Conservation (phyloP, 2,113 vertebrate genomes). For the Dromas ardeola region DNA sequence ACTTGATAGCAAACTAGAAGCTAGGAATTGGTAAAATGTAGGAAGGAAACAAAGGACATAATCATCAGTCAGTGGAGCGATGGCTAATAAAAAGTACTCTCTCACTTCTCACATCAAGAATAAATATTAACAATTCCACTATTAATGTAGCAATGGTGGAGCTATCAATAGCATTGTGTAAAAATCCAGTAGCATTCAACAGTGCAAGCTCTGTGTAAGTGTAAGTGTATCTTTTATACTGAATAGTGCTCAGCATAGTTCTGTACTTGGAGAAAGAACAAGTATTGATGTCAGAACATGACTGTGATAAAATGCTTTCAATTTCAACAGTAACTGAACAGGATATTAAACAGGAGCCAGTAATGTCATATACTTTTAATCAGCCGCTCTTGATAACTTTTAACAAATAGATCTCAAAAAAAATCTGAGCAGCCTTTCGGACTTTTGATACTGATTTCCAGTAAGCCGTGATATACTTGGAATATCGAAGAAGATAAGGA, state of each 20-base stretch:
- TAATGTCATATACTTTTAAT: neutral
- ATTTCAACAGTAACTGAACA: neutral
- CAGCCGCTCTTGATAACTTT: neutral
- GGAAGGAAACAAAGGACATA: neutral
- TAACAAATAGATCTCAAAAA: neutral
- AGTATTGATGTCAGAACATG: neutral
- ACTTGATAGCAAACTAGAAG: neutral
- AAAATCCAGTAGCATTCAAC: neutral
- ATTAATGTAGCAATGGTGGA: neutral
- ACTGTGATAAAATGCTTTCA: slow-evolving; percentile 7
- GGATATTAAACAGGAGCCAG: neutral
- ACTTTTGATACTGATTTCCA: neutral
- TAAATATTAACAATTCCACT: neutral
- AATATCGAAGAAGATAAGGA: neutral
- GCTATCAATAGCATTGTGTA: neutral
- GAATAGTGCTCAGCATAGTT: neutral
- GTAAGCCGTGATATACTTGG: neutral
- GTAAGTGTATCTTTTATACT: neutral
- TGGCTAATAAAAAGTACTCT: neutral
- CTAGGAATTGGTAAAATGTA: neutral
- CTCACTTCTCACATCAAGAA: neutral
- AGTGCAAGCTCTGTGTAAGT: neutral
- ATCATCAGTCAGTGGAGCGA: neutral
- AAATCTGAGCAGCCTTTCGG: neutral
- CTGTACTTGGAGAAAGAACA: neutral